Conservation (phyloP, 2,113 vertebrate genomes). For the Hippocampus barbouri region DNA sequence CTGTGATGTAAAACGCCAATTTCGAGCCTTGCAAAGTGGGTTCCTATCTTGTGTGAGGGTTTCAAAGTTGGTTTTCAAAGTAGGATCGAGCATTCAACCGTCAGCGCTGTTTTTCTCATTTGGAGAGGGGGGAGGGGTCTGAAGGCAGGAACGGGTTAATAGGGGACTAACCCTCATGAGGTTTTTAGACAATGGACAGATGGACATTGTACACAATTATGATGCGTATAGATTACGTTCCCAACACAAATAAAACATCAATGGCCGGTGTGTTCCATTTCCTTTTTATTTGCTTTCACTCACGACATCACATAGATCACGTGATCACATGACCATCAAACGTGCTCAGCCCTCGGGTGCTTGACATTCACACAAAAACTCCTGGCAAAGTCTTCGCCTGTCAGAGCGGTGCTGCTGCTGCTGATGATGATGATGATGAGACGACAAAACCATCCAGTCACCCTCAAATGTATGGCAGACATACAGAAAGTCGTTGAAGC, state of each 20-base stretch:
- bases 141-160: too few species aligned
- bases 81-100: too few species aligned
- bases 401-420: conserved; percentile 27
- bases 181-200: too few species aligned
- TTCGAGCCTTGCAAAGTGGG: too few species aligned
- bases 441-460: background rate
- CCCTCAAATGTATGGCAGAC: background rate
- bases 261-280: conserved; percentile 48
- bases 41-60: too few species aligned
- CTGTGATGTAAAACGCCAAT: too few species aligned
- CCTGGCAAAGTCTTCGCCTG: conserved; percentile 56
- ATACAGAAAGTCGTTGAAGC: background rate
- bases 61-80: too few species aligned
- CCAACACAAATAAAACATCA: background rate
- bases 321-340: conserved; percentile 67
- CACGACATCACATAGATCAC: conserved; percentile 70
- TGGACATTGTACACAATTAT: too few species aligned
- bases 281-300: conserved; percentile 72
- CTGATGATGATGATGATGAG: background rate
- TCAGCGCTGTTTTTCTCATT: too few species aligned
- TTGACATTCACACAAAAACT: conserved; percentile 67
- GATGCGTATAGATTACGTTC: background rate
- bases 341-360: conserved; percentile 59
- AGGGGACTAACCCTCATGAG: too few species aligned
- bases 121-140: too few species aligned